Conservation (phyloP, 37 sponge, comb jelly and placozoan genomes). For the Aplysina aerophoba region DNA sequence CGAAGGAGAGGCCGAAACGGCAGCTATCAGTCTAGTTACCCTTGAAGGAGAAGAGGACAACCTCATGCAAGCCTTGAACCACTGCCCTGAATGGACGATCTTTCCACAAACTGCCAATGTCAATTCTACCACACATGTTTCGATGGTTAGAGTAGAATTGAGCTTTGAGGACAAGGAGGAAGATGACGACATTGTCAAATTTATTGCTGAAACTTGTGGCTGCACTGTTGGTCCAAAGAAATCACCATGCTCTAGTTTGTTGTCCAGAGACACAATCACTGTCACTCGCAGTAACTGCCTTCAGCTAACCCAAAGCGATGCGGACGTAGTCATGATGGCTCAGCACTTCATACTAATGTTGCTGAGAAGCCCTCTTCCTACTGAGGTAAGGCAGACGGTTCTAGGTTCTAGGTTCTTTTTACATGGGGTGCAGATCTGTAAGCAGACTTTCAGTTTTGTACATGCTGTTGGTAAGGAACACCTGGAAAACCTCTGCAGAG, state of each 20-base stretch:
- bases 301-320: not conserved
- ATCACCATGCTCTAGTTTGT: not conserved
- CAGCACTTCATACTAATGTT: not conserved
- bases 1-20: no score
- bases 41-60: no score
- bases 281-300: not conserved
- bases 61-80: no score
- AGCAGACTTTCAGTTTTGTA: not conserved
- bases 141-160: no score
- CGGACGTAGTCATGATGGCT: not conserved
- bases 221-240: not conserved
- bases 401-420: not conserved
- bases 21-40: no score
- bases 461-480: not conserved
- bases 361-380: not conserved
- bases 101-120: no score
- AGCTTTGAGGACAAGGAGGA: not conserved
- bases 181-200: not conserved
- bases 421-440: not conserved
- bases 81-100: no score
- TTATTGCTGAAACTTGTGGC: not conserved
- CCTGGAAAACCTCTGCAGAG: not conserved
- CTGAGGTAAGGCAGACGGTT: not conserved
- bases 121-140: no score
- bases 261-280: not conserved